Evolutionary conservation across 2,888 invertebrate genomes (phyloP), one percentile per base, ranked within the genome.

Genomic region (Villa cingulata): DNA sequence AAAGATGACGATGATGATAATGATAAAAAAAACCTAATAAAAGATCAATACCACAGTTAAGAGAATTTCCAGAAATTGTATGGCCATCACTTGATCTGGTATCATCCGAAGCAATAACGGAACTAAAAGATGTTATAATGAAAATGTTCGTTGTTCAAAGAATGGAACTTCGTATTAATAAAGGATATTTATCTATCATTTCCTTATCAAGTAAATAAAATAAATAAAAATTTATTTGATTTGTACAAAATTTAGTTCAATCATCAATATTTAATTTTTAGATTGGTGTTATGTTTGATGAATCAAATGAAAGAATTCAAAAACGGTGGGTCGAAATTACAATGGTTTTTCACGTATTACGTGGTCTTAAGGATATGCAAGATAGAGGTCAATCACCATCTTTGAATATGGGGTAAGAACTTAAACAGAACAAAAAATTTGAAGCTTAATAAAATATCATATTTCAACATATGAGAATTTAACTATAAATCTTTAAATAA

Each of bases 241-340:
- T n/a, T 29, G 18, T 7, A 32, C 12, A 32, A 1, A 32, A 7
- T 16, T 36, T 16, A 16, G n/a, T 4, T 4, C n/a, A 36, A 36
- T 14, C 16, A 36, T 12, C n/a, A n/a, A n/a, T n/a, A n/a, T n/a
- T n/a, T n/a, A n/a, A n/a, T n/a, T n/a, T 68, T 15, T 67, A 82
- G 77, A 72, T 82, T 43, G 82, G 82, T 41, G 74, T 82, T 19
- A 81, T 82, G 68, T 81, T 82, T 60, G 79, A 82, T 54, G 77
- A 78, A 38, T 67, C 75, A 18, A 77, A 78, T 51, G 67, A 71
- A 49, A 66, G 65, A 45, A 60, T 67, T 37, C 74, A 76, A 57
- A 81, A 82, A 59, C 72, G 86, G 43, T 86, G 80, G 74, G 86
- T 88, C 2, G 88, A 88, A 69, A 83, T 88, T 45, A 87, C 86